Evolutionary conservation across 2,113 vertebrate genomes (phyloP), one percentile per base, ranked within the genome.

Genomic region (Podilymbus podiceps): DNA sequence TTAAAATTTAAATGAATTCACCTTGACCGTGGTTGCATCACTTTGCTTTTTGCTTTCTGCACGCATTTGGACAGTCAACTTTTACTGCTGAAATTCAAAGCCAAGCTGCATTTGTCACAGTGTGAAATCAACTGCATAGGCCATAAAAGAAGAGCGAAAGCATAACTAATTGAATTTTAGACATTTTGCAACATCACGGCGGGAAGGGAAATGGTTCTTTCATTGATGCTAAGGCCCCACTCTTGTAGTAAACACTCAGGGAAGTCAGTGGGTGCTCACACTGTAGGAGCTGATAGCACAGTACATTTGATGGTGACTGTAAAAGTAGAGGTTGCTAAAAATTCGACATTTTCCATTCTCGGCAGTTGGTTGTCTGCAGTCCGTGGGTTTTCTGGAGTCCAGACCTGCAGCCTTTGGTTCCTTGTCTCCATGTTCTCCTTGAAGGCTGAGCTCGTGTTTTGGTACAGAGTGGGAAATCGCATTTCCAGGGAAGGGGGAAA

Each of bases 121-220:
- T 42, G 52, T 74, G 79, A 90, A 74, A 92, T 77, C 88, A 84
- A 5, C 90, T 92, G 75, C 72, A 27, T 5, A 27, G 89, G 71
- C 85, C 31, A 33, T 56, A 73, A 88, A 83, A 80, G 84, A 86
- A 53, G 85, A 91, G 77, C 67, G 75, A 80, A 69, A 67, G 88
- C 92, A 86, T 50, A 74, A 80, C 79, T 93, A 88, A 92, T 63
- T 66, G 79, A 79, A 90, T 93, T 95, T 81, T 53, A 85, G 90
- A 66, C 1, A 0, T 79, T 66, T 66, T 5, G 19, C 67, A 62
- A 16, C 71, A 19, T 47, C 1, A 8, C 33, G 81, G 53, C 0
- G 0, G 63, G 56, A 35, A 38, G 62, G 56, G 55, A 58, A 18
- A 35, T 30, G 52, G 30, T 40, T 83, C 63, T 62, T 52, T 7